Conservation (phyloP, 92 coral and sea anemone species). For the Porites evermanni region DNA sequence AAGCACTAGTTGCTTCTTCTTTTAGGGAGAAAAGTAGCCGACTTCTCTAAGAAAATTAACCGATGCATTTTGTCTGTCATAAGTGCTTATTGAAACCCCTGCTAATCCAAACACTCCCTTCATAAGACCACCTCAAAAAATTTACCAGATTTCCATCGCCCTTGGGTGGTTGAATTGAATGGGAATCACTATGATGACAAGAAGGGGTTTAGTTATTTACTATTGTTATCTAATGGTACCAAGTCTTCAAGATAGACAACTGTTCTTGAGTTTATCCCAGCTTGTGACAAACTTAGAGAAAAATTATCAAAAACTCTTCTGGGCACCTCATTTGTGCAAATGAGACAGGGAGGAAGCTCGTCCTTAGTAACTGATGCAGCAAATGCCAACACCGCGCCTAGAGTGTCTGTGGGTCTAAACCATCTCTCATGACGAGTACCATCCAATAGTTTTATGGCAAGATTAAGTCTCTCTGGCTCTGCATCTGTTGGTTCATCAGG, state of each 20-base stretch:
- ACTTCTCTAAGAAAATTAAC: no score
- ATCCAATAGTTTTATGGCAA: constrained; percentile 85
- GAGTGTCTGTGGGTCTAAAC: constrained; percentile 75
- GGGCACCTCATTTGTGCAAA: constrained; percentile 87
- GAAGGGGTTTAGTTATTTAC: not conserved
- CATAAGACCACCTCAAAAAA: no score
- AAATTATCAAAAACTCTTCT: constrained; percentile 72
- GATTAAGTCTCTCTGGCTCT: constrained; percentile 72
- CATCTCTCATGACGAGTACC: constrained; percentile 90
- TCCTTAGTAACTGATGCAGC: constrained; percentile 57
- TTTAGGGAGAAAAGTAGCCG: no score
- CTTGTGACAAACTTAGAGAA: constrained; percentile 67
- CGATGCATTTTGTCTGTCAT: no score
- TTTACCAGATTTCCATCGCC: no score
- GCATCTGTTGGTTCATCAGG: constrained; percentile 76
- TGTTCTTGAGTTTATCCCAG: constrained; percentile 82
- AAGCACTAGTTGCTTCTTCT: no score
- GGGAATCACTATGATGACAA: no score
- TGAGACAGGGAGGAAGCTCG: constrained; percentile 67
- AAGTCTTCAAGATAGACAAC: constrained; percentile 83
- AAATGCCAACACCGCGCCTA: constrained; percentile 76
- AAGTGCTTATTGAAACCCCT: no score
- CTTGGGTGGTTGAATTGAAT: no score
- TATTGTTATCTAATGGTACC: not conserved
- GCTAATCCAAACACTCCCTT: no score